Evolutionary conservation across 2,888 invertebrate species (phyloP).

Genomic region (Bugula neritina): DNA sequence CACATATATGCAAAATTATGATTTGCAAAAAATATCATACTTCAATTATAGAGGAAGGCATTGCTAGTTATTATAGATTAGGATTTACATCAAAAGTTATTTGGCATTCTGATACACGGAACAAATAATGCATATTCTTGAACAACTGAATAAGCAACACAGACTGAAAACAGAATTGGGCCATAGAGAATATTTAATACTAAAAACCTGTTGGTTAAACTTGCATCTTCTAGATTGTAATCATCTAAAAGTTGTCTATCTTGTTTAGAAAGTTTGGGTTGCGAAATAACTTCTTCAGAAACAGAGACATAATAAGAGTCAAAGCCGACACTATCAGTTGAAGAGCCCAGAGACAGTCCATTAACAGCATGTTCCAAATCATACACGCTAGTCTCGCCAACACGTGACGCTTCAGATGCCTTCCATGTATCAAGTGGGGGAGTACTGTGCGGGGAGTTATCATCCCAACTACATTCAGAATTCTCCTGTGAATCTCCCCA

Average conservation of each 20-base stretch:
- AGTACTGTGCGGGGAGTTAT: not conserved
- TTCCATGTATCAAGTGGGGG: not conserved
- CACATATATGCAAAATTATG: too few species aligned
- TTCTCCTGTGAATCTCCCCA: conserved; percentile 62
- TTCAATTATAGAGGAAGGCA: too few species aligned
- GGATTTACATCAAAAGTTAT: too few species aligned
- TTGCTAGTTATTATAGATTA: too few species aligned
- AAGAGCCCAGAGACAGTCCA: not conserved
- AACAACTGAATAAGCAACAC: too few species aligned
- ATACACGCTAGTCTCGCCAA: not conserved
- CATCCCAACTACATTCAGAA: not conserved
- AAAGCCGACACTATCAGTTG: not conserved
- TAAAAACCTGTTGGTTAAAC: too few species aligned
- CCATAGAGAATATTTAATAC: too few species aligned
- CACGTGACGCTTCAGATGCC: not conserved
- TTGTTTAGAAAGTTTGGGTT: not conserved
- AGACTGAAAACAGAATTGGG: too few species aligned
- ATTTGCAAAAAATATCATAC: too few species aligned
- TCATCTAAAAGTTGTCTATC: not conserved
- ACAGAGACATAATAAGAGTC: conserved; percentile 19
- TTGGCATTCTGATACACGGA: too few species aligned
- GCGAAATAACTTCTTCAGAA: not conserved
- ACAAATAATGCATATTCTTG: too few species aligned
- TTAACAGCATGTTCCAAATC: not conserved
- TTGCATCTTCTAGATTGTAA: not conserved